phyloP scores from a whole-genome alignment of 2,113 vertebrate genomes.

The Odontophorus gujanensis region DNA sequence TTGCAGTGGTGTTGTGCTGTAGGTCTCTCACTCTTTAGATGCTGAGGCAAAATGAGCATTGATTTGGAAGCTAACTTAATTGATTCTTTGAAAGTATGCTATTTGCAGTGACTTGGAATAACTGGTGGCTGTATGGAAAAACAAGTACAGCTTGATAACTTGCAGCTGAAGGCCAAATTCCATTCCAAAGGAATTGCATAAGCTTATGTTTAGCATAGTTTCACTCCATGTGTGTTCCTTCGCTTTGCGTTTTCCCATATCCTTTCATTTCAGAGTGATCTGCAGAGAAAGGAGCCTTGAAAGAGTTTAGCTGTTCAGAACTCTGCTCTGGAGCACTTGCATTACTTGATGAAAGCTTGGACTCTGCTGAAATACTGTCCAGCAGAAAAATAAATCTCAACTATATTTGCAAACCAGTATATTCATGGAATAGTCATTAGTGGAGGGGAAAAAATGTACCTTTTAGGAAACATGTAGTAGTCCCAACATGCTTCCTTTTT shows the following conservation, averaged over 20 bases:
- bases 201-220: conserved; percentile 43
- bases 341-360: not conserved
- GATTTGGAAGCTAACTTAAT: conserved; percentile 15
- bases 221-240: conserved; percentile 14
- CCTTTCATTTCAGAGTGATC: not conserved
- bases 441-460: not conserved
- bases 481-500: not conserved
- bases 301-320: not conserved
- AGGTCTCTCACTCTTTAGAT: not conserved
- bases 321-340: not conserved
- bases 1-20: not conserved
- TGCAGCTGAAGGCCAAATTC: conserved; percentile 47
- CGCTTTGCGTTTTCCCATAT: not conserved
- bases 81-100: conserved; percentile 30
- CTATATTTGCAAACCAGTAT: not conserved
- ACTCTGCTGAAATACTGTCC: not conserved
- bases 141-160: not conserved
- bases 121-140: not conserved
- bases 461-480: conserved; percentile 31
- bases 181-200: conserved; percentile 52
- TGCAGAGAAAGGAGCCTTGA: not conserved
- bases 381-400: not conserved
- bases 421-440: not conserved
- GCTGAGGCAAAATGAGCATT: not conserved
- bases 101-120: conserved; percentile 25